Conservation (phyloP, 2,113 vertebrate species). For the Phocoena phocoena region DNA sequence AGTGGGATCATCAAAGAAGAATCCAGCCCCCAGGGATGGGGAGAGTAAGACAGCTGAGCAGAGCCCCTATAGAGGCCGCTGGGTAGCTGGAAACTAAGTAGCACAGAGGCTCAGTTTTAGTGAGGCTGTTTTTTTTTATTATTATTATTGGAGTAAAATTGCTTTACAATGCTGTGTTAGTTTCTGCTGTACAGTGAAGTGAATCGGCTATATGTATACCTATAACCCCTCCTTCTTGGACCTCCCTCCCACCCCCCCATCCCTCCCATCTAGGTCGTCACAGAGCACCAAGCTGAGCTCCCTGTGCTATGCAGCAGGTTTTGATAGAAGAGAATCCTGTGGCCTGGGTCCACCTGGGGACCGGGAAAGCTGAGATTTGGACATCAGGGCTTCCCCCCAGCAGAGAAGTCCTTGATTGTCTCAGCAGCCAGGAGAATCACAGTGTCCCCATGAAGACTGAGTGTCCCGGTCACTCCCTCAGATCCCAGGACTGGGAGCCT, state of each 20-base stretch:
- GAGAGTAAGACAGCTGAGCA: no score
- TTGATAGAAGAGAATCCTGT: neutral
- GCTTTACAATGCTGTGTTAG: no score
- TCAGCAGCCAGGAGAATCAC: neutral
- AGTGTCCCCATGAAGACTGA: neutral
- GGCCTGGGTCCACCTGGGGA: neutral
- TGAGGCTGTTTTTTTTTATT: neutral
- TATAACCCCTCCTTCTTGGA: no score
- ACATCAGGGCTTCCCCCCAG: neutral
- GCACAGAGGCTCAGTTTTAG: neutral
- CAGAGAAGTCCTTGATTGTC: neutral
- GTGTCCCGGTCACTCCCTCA: neutral
- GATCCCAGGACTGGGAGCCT: neutral
- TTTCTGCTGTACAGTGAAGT: no score
- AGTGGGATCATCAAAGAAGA: neutral
- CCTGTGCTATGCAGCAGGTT: no score
- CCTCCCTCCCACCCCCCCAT: no score
- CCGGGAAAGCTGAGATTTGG: neutral
- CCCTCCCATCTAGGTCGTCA: no score
- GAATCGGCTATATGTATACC: no score
- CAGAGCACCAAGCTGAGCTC: no score
- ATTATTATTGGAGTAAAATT: no score
- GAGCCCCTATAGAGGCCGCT: accelerated
- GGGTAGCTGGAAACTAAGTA: neutral
- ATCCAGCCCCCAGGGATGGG: neutral